phyloP scores from a whole-genome alignment of 2,888 invertebrate genomes.

The Anaspis maculata region DNA sequence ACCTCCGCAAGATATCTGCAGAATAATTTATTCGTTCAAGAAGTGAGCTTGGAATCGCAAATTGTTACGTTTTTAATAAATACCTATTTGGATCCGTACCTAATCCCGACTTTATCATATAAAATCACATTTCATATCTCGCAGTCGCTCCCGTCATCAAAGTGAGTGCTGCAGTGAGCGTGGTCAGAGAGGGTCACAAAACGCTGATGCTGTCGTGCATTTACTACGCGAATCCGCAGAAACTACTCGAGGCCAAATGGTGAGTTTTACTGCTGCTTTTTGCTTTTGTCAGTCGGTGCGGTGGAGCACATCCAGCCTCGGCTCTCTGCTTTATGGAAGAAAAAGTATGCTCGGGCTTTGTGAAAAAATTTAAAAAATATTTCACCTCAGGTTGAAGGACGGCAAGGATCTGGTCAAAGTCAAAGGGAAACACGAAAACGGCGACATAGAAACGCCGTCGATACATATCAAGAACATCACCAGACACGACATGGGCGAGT shows the following conservation, averaged over 20 bases:
- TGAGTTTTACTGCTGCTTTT: too few species aligned
- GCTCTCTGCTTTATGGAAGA: too few species aligned
- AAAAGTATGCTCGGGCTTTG: too few species aligned
- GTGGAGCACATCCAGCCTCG: too few species aligned
- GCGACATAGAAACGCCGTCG: constrained; percentile 64
- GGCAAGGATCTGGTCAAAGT: constrained; percentile 51
- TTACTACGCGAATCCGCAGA: constrained; percentile 80
- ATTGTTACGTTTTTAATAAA: too few species aligned
- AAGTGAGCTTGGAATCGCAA: too few species aligned
- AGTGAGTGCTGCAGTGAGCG: constrained; percentile 60
- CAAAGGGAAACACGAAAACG: constrained; percentile 64
- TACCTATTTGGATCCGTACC: too few species aligned
- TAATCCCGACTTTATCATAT: constrained; percentile 1
- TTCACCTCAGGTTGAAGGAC: constrained; percentile 68
- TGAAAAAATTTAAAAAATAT: too few species aligned
- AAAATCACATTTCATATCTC: too few species aligned
- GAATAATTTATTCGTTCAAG: too few species aligned
- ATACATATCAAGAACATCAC: constrained; percentile 69
- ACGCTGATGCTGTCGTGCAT: constrained; percentile 59
- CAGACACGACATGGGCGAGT: constrained; percentile 74
- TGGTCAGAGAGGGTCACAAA: constrained; percentile 65
- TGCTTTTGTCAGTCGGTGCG: too few species aligned
- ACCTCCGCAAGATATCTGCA: too few species aligned
- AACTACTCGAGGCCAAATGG: constrained; percentile 69
- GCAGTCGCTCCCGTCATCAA: constrained; percentile 79